A percentile compares a stretch with the other conserved stretches of the same genome.
These are phyloP conservation scores for Astropecten irregularis DNA, from an alignment of 53 echinoderm and acorn worm genomes.

Conservation along the genomic window DNA sequence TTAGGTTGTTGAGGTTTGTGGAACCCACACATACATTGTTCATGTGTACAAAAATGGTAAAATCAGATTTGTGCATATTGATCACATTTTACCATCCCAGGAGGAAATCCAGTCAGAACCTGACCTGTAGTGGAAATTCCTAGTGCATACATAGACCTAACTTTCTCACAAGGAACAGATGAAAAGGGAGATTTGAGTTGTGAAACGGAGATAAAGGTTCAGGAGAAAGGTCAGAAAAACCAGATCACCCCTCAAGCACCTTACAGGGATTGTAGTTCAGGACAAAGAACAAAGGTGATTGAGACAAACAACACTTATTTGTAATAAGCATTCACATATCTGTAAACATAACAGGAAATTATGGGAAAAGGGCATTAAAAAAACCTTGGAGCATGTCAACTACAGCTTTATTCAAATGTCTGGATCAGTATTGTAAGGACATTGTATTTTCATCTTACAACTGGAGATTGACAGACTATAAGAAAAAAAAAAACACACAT, in stretches of 20 bases:
- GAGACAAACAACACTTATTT: slow-evolving; percentile 4
- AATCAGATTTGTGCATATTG: slow-evolving; percentile 44
- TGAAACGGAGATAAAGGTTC: background rate
- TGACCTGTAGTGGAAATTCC: background rate
- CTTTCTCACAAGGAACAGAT: background rate
- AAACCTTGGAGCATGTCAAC: background rate
- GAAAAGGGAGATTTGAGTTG: background rate
- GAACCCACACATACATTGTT: slow-evolving; percentile 51
- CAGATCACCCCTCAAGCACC: background rate
- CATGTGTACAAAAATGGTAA: slow-evolving; percentile 20
- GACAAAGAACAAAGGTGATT: background rate
- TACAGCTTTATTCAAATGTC: too few species aligned
- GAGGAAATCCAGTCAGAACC: slow-evolving; percentile 19
- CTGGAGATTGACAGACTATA: too few species aligned
- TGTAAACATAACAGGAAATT: too few species aligned
- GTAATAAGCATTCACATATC: too few species aligned
- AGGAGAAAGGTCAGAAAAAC: background rate
- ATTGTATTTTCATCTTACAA: too few species aligned
- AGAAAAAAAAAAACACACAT: too few species aligned
- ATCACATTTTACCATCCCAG: slow-evolving; percentile 34
- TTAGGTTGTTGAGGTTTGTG: slow-evolving; percentile 53
- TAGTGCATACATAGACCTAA: background rate
- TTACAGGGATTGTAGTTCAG: background rate
- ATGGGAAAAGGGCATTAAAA: background rate
- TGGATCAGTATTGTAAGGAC: too few species aligned